These are phyloP conservation scores for Cossypha dichroa DNA, from an alignment of 2,797 vertebrate genomes.

Conservation along the genomic window DNA sequence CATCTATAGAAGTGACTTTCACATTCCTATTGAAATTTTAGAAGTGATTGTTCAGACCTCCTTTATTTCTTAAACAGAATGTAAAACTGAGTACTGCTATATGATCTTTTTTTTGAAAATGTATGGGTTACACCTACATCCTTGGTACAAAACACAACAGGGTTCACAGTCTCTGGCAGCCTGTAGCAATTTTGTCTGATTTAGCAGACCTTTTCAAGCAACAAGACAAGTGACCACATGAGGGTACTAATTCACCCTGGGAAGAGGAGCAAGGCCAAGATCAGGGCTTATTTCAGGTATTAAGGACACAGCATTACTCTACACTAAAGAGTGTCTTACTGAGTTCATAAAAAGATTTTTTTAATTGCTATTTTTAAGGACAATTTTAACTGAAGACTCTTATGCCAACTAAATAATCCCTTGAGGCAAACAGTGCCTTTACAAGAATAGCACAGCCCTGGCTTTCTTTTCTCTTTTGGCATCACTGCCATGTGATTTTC, in stretches of 20 bases:
- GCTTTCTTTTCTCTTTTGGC: not conserved
- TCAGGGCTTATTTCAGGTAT: not conserved
- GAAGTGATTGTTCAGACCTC: not conserved
- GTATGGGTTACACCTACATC: not conserved
- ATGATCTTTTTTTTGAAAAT: not conserved
- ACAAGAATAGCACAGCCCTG: not conserved
- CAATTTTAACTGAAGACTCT: not conserved
- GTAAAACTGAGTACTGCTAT: not conserved
- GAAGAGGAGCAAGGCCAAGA: not conserved
- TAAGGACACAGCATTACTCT: not conserved
- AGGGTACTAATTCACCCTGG: constrained; percentile 6
- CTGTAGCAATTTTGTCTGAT: not conserved
- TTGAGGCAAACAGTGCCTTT: not conserved
- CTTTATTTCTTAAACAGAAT: not conserved
- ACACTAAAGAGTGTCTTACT: not conserved
- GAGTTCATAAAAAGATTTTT: not conserved
- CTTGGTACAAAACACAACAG: not conserved
- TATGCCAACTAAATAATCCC: not conserved
- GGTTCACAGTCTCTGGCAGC: not conserved
- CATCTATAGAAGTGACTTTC: not conserved
- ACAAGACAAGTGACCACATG: not conserved
- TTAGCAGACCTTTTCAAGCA: not conserved
- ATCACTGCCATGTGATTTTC: not conserved
- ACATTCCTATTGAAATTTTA: not conserved
- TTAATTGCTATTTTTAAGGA: not conserved